Evolutionary conservation across 2,113 vertebrate genomes (phyloP), one percentile per base, ranked within the genome.

Genomic region (Sclerurus mexicanus): DNA sequence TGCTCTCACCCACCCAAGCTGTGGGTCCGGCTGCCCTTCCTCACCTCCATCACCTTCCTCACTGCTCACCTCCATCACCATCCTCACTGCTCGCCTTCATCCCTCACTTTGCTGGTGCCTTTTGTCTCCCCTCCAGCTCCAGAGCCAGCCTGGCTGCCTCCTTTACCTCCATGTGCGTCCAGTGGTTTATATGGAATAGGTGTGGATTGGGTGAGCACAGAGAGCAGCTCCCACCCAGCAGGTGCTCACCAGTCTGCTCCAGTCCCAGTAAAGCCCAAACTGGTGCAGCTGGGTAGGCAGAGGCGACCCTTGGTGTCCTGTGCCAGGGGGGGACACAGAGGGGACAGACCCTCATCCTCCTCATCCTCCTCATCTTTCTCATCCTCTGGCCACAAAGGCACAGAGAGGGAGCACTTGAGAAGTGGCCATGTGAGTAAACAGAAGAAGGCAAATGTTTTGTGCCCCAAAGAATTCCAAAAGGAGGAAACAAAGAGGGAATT

Each of bases 401-500:
- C 5, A 5, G 25, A 62, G 52, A 52, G 77, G 44, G 14, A 79
- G 78, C 73, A n/a, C 87, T 85, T 14, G 68, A 72, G 78, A 84
- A 25, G 6, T 1, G 22, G 6, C 50, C 30, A 3, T 7, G 74
- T 66, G 84, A 81, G 46, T 15, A 56, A 87, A 76, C 59, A 80
- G 58, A 3, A 33, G 8, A 25, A 35, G 37, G 74, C 68, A 81
- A 64, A 64, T 44, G 40, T 31, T 64, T 64, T 44, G 39, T 42
- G 40, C 63, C 7, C 0, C 66, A 73, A 85, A 81, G 37, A 52
- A 33, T 71, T 25, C 71, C 49, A 2, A 62, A 46, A 67, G 55
- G 40, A 88, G 53, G 79, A 67, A 72, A 91, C 87, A 76, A 87
- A 91, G 87, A 67, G 87, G 78, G 19, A 55, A 72, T 80, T 75